Base-by-base conservation (phyloP, 1,140 invertebrate genomes). In the Hycleus cichorii region DNA sequence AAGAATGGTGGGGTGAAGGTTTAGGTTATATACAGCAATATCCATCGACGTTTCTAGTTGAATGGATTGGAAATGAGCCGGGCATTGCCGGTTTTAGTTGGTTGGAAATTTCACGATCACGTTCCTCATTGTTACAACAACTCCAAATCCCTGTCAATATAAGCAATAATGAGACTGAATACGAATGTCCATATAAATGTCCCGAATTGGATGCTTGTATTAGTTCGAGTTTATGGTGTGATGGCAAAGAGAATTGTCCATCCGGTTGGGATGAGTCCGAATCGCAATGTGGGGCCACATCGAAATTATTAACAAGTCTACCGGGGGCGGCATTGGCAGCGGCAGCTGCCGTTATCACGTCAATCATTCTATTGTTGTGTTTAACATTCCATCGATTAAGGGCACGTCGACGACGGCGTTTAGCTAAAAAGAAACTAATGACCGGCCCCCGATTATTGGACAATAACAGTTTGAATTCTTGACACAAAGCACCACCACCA, bases 201-300 rank as follows among this genome's bases (percentile, higher is more conserved):
- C 91, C 91, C 6, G 91, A 94, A 73, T 76, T 95, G 56, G 88
- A 91, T 68, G 91, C 91, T 18, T 95, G 92, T 70, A 94, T 94
- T 58, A 87, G 87, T 61, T 76, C 87, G 4, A 82, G 83, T 45
- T 75, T 95, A 38, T 93, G 91, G 90, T 95, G 91, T 72, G 90
- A 95, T 73, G 91, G 91, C 40, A 82, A 81, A 62, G 76, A 82
- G 32, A 88, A 92, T 72, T 93, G 90, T 70, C 90, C 90, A 11
- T 91, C 89, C 4, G 90, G 90, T 7, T 88, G 84, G 67, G 90
- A 92, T 68, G 90, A 93, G 74, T 82, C 81, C 26, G 83, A 86
- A 64, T 78, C 81, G 18, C 80, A 87, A 60, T 88, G 86, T 68
- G 85, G 84, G 32, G 83, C 80, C 5, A 77, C 77, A 10, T 69